These are phyloP conservation scores for Solenopsis invicta DNA, from an alignment of 1,140 invertebrate species.

Conservation along the genomic window DNA sequence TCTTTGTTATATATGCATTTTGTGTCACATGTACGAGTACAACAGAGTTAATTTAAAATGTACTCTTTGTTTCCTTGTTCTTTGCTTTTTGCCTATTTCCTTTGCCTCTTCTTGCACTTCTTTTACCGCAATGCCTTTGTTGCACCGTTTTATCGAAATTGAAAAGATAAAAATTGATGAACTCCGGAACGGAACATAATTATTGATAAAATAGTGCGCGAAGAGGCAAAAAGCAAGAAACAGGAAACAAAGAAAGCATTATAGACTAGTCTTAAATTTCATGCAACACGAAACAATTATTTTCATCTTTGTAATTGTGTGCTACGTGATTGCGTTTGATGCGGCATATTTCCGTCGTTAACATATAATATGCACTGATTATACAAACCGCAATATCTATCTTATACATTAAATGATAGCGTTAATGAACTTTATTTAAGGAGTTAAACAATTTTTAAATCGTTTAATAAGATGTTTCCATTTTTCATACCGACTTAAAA, in stretches of 20 bases:
- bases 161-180: no score
- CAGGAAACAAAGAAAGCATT: no score
- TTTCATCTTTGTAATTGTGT: neutral
- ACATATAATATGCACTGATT: slow-evolving; percentile 31
- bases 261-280: neutral
- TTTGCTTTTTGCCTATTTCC: no score
- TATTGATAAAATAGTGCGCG: no score
- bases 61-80: no score
- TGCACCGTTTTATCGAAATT: no score
- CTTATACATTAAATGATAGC: slow-evolving; percentile 18
- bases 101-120: no score
- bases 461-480: slow-evolving; percentile 38
- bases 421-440: neutral
- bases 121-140: no score
- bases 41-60: no score
- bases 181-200: no score
- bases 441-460: slow-evolving; percentile 4
- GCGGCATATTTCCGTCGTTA: slow-evolving; percentile 15
- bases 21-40: neutral
- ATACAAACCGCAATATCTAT: slow-evolving; percentile 29
- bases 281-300: neutral
- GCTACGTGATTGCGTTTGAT: neutral
- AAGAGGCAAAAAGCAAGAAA: no score
- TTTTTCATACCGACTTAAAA: slow-evolving; percentile 28
- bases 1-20: neutral